These are phyloP conservation scores for Andrena bucephala DNA, from an alignment of 2,888 invertebrate genomes.

Conservation along the genomic window DNA sequence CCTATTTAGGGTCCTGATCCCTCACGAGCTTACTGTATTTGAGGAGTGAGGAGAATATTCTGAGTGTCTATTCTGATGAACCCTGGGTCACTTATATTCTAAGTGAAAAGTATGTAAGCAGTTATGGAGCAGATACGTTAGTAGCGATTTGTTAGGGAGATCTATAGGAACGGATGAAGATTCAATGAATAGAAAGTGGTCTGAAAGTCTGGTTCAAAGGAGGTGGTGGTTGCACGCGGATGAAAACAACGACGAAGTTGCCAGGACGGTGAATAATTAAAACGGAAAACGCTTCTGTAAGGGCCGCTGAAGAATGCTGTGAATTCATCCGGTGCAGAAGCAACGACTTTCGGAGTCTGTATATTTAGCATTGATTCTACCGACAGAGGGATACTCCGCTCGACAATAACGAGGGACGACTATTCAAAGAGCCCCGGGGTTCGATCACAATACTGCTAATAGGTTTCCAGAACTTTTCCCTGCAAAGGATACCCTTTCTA, in stretches of 20 bases:
- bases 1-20: no score
- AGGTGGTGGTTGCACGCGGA: constrained; percentile 14
- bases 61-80: no score
- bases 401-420: constrained; percentile 48
- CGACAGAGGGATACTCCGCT: constrained; percentile 36
- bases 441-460: constrained; percentile 51
- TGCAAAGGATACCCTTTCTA: constrained; percentile 23
- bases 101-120: neutral
- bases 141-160: neutral
- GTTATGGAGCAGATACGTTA: neutral
- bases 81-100: no score
- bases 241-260: constrained; percentile 53
- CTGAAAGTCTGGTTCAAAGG: constrained; percentile 3
- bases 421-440: constrained; percentile 46
- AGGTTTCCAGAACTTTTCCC: constrained; percentile 23
- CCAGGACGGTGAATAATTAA: constrained; percentile 64
- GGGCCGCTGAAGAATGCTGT: constrained; percentile 38
- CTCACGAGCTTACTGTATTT: no score
- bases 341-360: constrained; percentile 43
- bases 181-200: constrained; percentile 1
- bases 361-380: constrained; percentile 64
- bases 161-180: constrained; percentile 12
- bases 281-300: constrained; percentile 52
- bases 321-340: constrained; percentile 52
- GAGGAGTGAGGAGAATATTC: no score